Evolutionary conservation across 2,797 vertebrate species (phyloP).

Genomic region (Mormyrops boulengeri): DNA sequence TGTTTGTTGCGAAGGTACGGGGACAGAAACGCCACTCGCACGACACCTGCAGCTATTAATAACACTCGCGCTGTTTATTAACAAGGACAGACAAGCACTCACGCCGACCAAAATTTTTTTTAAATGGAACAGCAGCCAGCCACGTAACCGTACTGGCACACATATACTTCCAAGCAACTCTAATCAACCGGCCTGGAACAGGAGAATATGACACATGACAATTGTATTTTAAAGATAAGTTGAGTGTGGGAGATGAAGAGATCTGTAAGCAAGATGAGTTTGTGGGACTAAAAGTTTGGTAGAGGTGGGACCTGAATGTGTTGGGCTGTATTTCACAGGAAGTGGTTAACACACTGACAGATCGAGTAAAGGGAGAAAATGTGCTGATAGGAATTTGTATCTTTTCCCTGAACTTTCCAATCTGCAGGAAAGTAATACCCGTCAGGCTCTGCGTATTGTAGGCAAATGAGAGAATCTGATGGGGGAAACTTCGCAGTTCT

Average conservation of each 20-base stretch:
- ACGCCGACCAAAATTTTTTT: too few relatives aligned
- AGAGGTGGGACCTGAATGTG: not conserved
- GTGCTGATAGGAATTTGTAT: not conserved
- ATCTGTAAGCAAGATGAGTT: not conserved
- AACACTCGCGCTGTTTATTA: too few relatives aligned
- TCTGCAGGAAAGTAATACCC: not conserved
- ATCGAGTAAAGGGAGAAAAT: not conserved
- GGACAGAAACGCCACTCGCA: too few relatives aligned
- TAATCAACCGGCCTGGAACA: not conserved
- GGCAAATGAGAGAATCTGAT: not conserved
- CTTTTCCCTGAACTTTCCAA: not conserved
- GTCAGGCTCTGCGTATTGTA: not conserved
- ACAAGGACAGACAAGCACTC: too few relatives aligned
- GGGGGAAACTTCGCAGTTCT: not conserved
- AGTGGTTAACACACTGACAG: not conserved
- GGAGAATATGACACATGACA: not conserved
- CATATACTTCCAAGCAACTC: too few relatives aligned
- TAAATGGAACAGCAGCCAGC: too few relatives aligned
- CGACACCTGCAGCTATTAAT: too few relatives aligned
- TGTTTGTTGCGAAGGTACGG: too few relatives aligned
- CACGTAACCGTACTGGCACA: too few relatives aligned
- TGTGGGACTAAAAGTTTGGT: not conserved
- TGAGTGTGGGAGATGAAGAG: not conserved
- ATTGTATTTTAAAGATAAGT: not conserved
- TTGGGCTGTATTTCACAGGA: not conserved